phyloP scores from a whole-genome alignment of 53 echinoderm and acorn worm species.

The Zoroaster sp. region DNA sequence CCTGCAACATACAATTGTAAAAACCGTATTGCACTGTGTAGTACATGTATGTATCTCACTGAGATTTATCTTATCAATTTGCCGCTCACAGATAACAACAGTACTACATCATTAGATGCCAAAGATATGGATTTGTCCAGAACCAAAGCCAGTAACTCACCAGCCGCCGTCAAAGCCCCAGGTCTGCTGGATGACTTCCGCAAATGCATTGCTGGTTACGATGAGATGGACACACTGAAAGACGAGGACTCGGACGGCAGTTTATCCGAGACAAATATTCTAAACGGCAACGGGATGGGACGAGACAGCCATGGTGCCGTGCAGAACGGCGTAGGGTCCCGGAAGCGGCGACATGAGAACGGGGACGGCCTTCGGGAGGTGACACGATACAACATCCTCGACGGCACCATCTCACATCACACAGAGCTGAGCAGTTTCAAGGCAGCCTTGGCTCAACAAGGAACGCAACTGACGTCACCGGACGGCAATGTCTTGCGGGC shows the following conservation, averaged over 20 bases:
- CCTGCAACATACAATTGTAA: too few species aligned
- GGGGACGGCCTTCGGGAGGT: slow-evolving; percentile 61
- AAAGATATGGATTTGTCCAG: slow-evolving; percentile 57
- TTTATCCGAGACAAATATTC: slow-evolving; percentile 18
- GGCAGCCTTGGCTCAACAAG: slow-evolving; percentile 38
- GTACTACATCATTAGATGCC: slow-evolving; percentile 21
- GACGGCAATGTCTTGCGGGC: slow-evolving; percentile 58
- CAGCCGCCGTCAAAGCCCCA: background rate
- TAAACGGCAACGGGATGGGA: background rate
- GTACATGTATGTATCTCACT: background rate
- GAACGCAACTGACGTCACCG: slow-evolving; percentile 9
- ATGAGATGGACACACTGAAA: slow-evolving; percentile 46
- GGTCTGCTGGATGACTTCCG: slow-evolving; percentile 94
- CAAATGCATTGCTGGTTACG: slow-evolving; percentile 95
- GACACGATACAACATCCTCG: slow-evolving; percentile 76
- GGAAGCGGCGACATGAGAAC: slow-evolving; percentile 62
- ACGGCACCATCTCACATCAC: slow-evolving; percentile 76
- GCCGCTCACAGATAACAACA: slow-evolving; percentile 32
- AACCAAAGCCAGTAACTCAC: slow-evolving; percentile 23
- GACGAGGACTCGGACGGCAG: slow-evolving; percentile 9
- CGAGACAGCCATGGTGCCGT: background rate
- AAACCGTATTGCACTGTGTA: too few species aligned
- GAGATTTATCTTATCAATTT: background rate
- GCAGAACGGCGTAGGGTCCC: slow-evolving; percentile 49
- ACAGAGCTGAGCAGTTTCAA: slow-evolving; percentile 51